Evolutionary conservation across 2,888 invertebrate genomes (phyloP).

Genomic region (Hyalella azteca): DNA sequence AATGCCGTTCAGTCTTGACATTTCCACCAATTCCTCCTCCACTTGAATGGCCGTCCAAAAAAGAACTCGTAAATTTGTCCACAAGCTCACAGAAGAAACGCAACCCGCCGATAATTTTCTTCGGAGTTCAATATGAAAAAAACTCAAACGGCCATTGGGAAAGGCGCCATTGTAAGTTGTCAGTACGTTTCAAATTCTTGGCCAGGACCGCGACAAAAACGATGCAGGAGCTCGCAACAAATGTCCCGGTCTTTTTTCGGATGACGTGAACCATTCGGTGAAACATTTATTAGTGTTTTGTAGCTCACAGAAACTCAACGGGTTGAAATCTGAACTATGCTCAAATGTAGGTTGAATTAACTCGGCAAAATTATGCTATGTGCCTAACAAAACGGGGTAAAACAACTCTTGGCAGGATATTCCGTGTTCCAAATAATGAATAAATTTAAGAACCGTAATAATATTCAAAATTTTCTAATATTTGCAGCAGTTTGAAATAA

Average conservation of each 20-base stretch:
- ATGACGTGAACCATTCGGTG: constrained; percentile 21
- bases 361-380: too few species aligned
- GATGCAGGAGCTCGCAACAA: background rate
- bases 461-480: too few species aligned
- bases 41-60: background rate
- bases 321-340: too few species aligned
- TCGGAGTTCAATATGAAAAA: constrained; percentile 4
- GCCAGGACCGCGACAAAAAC: constrained; percentile 1
- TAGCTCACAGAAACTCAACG: too few species aligned
- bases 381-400: too few species aligned
- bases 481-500: too few species aligned
- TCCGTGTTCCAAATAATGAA: too few species aligned
- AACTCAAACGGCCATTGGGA: constrained; percentile 16
- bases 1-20: too few species aligned
- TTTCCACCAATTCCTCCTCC: too few species aligned
- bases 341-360: too few species aligned
- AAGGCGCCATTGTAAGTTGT: constrained; percentile 32
- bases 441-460: too few species aligned
- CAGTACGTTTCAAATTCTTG: constrained; percentile 28
- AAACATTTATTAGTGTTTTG: constrained; percentile 36
- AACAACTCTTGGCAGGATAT: too few species aligned
- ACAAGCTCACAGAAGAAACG: background rate
- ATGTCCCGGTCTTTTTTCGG: constrained; percentile 20
- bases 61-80: constrained; percentile 23
- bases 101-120: constrained; percentile 21